Evolutionary conservation across 2,113 vertebrate species (phyloP), one percentile per base, ranked within the genome.

Genomic region (Rhinoptilus africanus): DNA sequence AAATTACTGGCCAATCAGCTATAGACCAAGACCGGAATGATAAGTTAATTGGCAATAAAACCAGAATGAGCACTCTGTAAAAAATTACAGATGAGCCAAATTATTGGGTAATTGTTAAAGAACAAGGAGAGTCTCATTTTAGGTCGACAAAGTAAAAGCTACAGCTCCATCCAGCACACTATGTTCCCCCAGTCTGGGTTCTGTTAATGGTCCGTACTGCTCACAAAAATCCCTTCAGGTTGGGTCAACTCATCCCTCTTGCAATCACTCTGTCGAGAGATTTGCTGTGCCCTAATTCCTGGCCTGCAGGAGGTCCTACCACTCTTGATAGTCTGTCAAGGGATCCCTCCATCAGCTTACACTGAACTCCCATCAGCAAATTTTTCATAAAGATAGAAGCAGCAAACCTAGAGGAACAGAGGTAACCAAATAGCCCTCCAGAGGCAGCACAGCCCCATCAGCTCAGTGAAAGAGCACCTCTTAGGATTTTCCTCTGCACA

Each of bases 21-120:
- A 6, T 34, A 62, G 53, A 26, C 73, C 68, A 56, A 75, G 85
- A 72, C 74, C 39, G 6, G 93, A 92, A 95, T 79, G 75, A 78
- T 79, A 84, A 86, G 34, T 86, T 82, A 94, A 93, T 87, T 30
- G 84, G 87, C 90, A 75, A 74, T 80, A 83, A 96, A 96, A 76
- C 24, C 50, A 69, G 68, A 91, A 89, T 13, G 41, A 94, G 67
- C 53, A 66, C 30, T 13, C 86, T n/a, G 90, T 48, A 77, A 88
- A 95, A 88, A 72, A 85, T 62, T 28, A 77, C 3, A 43, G 47
- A 77, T 1, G 11, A 83, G 75, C 26, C 92, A 92, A 91, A 93
- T 45, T 48, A 66, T n/a, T 28, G 59, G 77, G 60, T 35, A 59
- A 93, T 53, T 43, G 89, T 56, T 68, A 73, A 87, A 54, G 80